These are phyloP conservation scores for Perognathus longimembris DNA, from an alignment of 2,113 vertebrate genomes.

Conservation along the genomic window DNA sequence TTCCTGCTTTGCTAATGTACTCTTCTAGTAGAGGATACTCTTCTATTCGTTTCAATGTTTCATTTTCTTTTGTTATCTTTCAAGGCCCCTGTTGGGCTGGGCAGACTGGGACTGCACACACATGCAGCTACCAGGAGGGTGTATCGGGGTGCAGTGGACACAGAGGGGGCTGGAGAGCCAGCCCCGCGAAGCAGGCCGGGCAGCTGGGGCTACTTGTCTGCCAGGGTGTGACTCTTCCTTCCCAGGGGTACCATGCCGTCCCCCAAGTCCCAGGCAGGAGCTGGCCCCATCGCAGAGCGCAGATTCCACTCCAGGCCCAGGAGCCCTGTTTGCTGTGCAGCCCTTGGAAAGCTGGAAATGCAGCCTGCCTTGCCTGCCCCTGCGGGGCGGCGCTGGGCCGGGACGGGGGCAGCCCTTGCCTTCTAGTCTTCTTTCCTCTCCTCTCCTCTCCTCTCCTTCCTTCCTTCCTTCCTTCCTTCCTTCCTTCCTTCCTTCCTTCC, in stretches of 20 bases:
- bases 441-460: background rate
- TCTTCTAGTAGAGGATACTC: no score
- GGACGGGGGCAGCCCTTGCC: no score
- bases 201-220: slow-evolving; percentile 83
- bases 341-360: background rate
- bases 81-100: rapidly evolving
- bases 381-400: no score
- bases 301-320: background rate
- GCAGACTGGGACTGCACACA: background rate
- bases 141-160: slow-evolving; percentile 64
- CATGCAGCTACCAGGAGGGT: rapidly evolving
- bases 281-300: slow-evolving; percentile 56
- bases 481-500: background rate
- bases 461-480: background rate
- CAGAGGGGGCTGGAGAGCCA: slow-evolving; percentile 71
- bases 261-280: slow-evolving; percentile 64
- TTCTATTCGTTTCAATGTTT: no score
- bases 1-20: no score
- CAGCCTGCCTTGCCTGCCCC: background rate
- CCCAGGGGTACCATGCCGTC: slow-evolving; percentile 31
- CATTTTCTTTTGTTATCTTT: no score
- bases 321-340: background rate
- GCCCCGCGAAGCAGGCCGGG: slow-evolving; percentile 76
- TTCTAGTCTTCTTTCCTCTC: background rate
- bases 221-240: slow-evolving; percentile 74